phyloP scores from a whole-genome alignment of 2,113 vertebrate genomes.

The Carassius carassius region DNA sequence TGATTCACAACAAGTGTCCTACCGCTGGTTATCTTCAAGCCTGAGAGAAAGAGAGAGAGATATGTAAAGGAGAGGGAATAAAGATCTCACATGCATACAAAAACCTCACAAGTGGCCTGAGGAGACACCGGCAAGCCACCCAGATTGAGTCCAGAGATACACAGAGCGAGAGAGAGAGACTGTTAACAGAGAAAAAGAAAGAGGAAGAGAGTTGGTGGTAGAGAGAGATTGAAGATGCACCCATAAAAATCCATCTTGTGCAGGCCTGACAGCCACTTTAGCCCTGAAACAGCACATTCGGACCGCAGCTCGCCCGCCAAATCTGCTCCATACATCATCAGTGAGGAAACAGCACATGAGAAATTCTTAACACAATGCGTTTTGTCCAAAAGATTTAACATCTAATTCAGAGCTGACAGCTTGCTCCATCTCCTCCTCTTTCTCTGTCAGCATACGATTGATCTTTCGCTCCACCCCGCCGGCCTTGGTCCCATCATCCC shows the following conservation, averaged over 20 bases:
- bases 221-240: constrained; percentile 48
- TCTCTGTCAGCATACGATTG: constrained; percentile 68
- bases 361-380: constrained; percentile 81
- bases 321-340: constrained; percentile 74
- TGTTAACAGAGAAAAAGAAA: constrained; percentile 15
- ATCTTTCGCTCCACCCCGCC: constrained; percentile 63
- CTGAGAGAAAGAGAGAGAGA: constrained; percentile 25
- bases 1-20: background rate
- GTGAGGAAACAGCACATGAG: constrained; percentile 77
- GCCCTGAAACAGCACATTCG: constrained; percentile 72
- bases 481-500: constrained; percentile 71
- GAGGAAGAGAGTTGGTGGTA: constrained; percentile 38
- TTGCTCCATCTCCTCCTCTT: constrained; percentile 64
- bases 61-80: constrained; percentile 5
- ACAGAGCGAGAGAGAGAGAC: background rate
- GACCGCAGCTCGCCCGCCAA: constrained; percentile 59
- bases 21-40: background rate
- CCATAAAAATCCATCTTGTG: constrained; percentile 72
- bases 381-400: constrained; percentile 85
- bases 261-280: constrained; percentile 71
- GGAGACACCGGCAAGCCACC: background rate
- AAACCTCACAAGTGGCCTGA: constrained; percentile 8
- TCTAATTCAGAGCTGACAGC: constrained; percentile 81
- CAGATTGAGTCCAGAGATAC: constrained; percentile 16
- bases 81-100: constrained; percentile 11